These are phyloP conservation scores for Amphiprion percula DNA, from an alignment of 2,113 vertebrate species.

Conservation along the genomic window DNA sequence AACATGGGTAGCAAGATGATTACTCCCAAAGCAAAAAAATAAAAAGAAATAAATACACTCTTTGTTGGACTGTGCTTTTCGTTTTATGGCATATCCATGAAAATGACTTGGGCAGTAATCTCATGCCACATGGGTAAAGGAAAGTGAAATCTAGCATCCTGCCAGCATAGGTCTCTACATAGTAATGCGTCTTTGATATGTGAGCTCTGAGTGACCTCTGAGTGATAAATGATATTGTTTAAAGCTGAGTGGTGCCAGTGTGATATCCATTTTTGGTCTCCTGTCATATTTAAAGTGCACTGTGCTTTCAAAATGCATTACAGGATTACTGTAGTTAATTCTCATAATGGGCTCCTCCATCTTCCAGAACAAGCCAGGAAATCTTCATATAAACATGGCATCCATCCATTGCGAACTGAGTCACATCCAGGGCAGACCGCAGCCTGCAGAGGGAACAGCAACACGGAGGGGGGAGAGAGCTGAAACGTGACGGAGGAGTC, in stretches of 20 bases:
- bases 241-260: not conserved
- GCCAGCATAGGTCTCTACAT: not conserved
- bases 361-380: slow-evolving; percentile 60
- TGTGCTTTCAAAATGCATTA: slow-evolving; percentile 37
- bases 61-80: slow-evolving; percentile 32
- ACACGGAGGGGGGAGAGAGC: slow-evolving; percentile 33
- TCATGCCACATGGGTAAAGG: not conserved
- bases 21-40: slow-evolving; percentile 8
- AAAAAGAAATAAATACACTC: slow-evolving; percentile 9
- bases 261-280: slow-evolving; percentile 1
- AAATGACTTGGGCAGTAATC: not conserved
- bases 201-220: not conserved
- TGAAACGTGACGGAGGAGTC: slow-evolving; percentile 68
- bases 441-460: slow-evolving; percentile 51
- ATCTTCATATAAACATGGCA: slow-evolving; percentile 68
- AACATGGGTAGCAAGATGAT: slow-evolving; percentile 27
- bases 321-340: slow-evolving; percentile 41
- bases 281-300: slow-evolving; percentile 22
- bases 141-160: not conserved
- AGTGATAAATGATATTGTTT: slow-evolving; percentile 7
- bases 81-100: not conserved
- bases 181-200: not conserved
- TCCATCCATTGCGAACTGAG: slow-evolving; percentile 55
- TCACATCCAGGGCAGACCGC: slow-evolving; percentile 51
- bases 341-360: slow-evolving; percentile 45